These are phyloP conservation scores for Myopa testacea DNA, from an alignment of 2,888 invertebrate species.

Conservation along the genomic window DNA sequence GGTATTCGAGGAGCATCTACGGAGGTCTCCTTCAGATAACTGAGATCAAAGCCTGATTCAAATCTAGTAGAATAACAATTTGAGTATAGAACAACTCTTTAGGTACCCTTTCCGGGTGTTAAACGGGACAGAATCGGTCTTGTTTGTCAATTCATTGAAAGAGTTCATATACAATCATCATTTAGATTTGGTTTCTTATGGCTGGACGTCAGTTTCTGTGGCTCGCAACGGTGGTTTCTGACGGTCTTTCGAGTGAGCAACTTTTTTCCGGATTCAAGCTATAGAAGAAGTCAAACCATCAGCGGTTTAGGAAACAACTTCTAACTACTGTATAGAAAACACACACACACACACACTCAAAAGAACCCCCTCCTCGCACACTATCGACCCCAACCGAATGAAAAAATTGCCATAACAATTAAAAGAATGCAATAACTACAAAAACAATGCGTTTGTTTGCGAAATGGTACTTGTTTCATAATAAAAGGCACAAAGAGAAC, in stretches of 20 bases:
- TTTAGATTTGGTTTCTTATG: too few relatives aligned
- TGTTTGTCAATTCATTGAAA: too few relatives aligned
- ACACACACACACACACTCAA: background rate
- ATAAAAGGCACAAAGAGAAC: background rate
- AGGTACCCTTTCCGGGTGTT: too few relatives aligned
- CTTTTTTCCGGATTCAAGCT: background rate
- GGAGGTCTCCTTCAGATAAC: background rate
- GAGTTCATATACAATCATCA: too few relatives aligned
- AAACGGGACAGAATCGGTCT: too few relatives aligned
- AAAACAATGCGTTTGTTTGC: background rate
- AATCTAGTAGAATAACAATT: too few relatives aligned
- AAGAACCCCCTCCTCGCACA: background rate
- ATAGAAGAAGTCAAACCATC: background rate
- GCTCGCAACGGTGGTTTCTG: background rate
- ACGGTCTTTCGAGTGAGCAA: background rate
- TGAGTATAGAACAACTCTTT: too few relatives aligned
- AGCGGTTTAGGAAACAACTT: background rate
- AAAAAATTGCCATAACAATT: constrained; percentile 7
- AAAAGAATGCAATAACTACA: constrained; percentile 5
- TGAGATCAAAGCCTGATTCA: background rate
- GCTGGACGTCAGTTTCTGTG: background rate
- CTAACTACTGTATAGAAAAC: background rate
- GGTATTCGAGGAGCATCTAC: background rate
- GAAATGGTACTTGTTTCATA: background rate
- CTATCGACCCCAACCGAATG: background rate